These are phyloP conservation scores for Alcis repandata DNA, from an alignment of 2,888 invertebrate genomes.

Conservation along the genomic window DNA sequence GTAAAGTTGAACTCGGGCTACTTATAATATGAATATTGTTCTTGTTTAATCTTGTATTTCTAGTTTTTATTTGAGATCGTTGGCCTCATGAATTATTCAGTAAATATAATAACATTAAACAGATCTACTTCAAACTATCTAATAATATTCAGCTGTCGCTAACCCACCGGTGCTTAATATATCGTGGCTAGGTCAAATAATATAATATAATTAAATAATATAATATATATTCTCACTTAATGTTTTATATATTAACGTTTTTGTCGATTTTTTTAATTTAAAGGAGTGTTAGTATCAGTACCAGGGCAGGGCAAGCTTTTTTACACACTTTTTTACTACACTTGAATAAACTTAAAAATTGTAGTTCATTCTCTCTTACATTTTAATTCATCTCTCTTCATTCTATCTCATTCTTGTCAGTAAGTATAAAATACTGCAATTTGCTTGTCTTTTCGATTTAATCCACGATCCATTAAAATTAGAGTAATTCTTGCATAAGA, in stretches of 20 bases:
- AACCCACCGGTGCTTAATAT: conserved; percentile 1
- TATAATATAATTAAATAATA: too few species aligned
- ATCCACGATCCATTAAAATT: too few species aligned
- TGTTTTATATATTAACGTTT: neutral
- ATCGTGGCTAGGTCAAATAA: conserved; percentile 16
- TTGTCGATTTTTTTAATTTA: neutral
- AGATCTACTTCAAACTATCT: conserved; percentile 11
- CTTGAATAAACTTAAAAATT: too few species aligned
- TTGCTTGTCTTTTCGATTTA: too few species aligned
- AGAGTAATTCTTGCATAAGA: too few species aligned
- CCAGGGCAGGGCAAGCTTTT: too few species aligned
- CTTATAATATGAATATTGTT: conserved; percentile 21
- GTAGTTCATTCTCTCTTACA: too few species aligned
- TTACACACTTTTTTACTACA: too few species aligned
- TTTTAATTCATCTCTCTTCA: too few species aligned
- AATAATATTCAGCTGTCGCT: neutral
- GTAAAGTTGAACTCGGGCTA: conserved; percentile 6
- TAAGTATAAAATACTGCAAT: too few species aligned
- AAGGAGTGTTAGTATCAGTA: too few species aligned
- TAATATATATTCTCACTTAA: neutral
- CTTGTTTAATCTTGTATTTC: conserved; percentile 37
- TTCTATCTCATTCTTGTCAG: too few species aligned
- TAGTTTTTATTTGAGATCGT: conserved; percentile 38
- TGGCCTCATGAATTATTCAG: conserved; percentile 40
- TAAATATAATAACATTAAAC: conserved; percentile 11